phyloP scores from a whole-genome alignment of 2,888 invertebrate species.

The Eubasilissa splendida region DNA sequence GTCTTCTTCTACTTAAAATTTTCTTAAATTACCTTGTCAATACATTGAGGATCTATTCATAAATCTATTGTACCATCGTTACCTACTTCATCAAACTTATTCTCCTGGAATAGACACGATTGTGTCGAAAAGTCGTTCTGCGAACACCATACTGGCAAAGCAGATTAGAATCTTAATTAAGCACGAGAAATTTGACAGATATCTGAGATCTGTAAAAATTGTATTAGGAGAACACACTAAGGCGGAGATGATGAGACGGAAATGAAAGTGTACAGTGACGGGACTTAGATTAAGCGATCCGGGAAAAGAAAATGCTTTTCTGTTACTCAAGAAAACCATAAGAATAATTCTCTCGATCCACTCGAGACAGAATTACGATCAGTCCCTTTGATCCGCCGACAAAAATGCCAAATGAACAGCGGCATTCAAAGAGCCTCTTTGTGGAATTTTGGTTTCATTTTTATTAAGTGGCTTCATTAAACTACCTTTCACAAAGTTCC shows the following conservation, averaged over 20 bases:
- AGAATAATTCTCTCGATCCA: constrained; percentile 1
- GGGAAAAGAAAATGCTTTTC: constrained; percentile 32
- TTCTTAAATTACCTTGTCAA: no score
- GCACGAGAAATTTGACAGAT: constrained; percentile 34
- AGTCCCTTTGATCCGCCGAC: constrained; percentile 14
- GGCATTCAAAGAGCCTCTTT: background rate
- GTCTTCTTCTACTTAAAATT: no score
- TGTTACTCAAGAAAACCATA: constrained; percentile 26
- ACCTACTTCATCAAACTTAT: no score
- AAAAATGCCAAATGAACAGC: background rate
- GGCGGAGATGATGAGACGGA: constrained; percentile 36
- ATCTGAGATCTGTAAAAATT: constrained; percentile 44
- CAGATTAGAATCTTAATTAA: constrained; percentile 41
- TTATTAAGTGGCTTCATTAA: constrained; percentile 19
- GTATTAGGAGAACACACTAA: constrained; percentile 31
- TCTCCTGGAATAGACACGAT: background rate
- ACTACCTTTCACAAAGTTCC: background rate
- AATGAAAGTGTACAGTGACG: constrained; percentile 30
- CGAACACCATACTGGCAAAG: background rate
- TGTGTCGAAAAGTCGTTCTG: background rate
- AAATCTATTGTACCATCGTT: no score
- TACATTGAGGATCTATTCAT: no score
- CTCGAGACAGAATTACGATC: background rate
- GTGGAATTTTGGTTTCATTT: constrained; percentile 13
- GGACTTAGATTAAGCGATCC: constrained; percentile 29